These are phyloP conservation scores for Philaethria dido DNA, from an alignment of 2,888 invertebrate genomes.

Conservation along the genomic window DNA sequence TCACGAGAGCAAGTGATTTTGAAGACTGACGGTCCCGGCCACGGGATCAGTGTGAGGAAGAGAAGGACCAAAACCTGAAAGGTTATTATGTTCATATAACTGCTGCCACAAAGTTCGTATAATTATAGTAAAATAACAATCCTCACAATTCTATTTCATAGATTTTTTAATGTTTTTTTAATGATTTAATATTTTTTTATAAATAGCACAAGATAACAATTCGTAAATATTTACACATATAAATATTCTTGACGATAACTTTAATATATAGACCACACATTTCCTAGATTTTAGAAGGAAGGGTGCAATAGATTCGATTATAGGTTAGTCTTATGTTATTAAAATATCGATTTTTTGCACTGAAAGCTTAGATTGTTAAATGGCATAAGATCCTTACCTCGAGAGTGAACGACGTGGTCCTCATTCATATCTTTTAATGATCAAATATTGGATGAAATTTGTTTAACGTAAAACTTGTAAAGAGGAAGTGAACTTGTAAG, in stretches of 20 bases:
- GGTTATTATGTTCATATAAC: slow-evolving; percentile 23
- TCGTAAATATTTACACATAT: not conserved
- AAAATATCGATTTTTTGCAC: slow-evolving; percentile 71
- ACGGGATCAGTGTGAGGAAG: slow-evolving; percentile 92
- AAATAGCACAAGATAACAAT: not conserved
- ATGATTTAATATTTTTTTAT: not conserved
- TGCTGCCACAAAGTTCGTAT: not conserved
- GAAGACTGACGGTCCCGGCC: slow-evolving; percentile 94
- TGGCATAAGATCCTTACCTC: slow-evolving; percentile 85
- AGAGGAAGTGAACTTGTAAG: slow-evolving; percentile 45
- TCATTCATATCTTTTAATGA: slow-evolving; percentile 91
- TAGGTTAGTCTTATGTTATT: slow-evolving; percentile 77
- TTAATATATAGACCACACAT: not conserved
- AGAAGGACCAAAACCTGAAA: slow-evolving; percentile 91
- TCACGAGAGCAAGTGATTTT: slow-evolving; percentile 94
- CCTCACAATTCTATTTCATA: not conserved
- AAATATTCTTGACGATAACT: not conserved
- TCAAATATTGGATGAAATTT: slow-evolving; percentile 68
- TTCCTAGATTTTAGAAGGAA: not conserved
- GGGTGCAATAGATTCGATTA: slow-evolving; percentile 16
- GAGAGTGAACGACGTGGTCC: slow-evolving; percentile 92
- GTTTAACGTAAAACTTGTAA: slow-evolving; percentile 49
- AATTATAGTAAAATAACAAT: not conserved
- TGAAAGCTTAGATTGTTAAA: slow-evolving; percentile 46
- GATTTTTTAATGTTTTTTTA: not conserved